Base-by-base conservation (phyloP, 2,113 vertebrate genomes). In the Apteryx owenii region DNA sequence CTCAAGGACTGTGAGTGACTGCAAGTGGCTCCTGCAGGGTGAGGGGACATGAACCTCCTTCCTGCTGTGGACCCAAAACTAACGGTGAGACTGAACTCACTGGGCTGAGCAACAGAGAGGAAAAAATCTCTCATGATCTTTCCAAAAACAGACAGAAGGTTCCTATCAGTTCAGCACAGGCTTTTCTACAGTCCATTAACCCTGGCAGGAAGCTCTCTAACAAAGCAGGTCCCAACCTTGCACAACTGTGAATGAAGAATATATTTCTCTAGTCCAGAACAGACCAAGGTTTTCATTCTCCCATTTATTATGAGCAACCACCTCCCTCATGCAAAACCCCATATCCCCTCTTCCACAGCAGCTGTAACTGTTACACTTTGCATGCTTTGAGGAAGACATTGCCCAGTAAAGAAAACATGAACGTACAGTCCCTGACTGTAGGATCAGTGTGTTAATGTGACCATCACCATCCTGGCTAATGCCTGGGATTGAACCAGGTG, bases 381-480 rank as follows among this genome's bases (percentile, higher is more conserved):
- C 51, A 5, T 19, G 28, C 38, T 66, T 58, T 0, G 0, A 66
- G 19, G 51, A 75, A 72, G 36, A 58, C 4, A 2, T 16, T 31
- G 12, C 8, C 26, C 50, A 0, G 0, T 6, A 5, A 1, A 19
- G n/a, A 46, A 75, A 82, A 50, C 0, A 0, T 8, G 18, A 89
- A 77, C 8, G 33, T 87, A 42, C n/a, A 50, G 33, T n/a, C 53
- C 18, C 33, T 65, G 48, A 5, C 31, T 46, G 26, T 19, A 58
- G 16, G 40, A 36, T 2, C 4, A 2, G 51, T 13, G 44, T 48
- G 31, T 25, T 46, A 13, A 17, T 9, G 12, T 10, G 15, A 85
- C 28, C 46, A 58, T 31, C 14, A 26, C 42, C 46, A 48, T 23
- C 25, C 83, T 88, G 46, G 66, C 42, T 28, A 3, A 14, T 11